These are phyloP conservation scores for Rhynchonycteris naso DNA, from an alignment of 2,797 vertebrate species.

Conservation along the genomic window DNA sequence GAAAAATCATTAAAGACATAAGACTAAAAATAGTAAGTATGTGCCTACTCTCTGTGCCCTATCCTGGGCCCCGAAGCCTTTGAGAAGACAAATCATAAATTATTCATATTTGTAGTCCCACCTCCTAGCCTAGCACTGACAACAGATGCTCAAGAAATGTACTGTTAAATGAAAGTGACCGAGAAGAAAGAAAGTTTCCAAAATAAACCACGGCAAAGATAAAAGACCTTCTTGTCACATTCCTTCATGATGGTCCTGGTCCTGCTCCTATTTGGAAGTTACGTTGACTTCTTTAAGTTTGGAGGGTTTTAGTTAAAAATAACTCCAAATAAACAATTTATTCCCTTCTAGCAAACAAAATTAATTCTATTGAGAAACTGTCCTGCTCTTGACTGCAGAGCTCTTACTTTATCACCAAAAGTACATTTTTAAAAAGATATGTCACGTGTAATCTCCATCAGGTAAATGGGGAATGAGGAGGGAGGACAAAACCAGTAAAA, in stretches of 20 bases:
- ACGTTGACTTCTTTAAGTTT: constrained; percentile 19
- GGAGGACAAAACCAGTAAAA: constrained; percentile 58
- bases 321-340: constrained; percentile 47
- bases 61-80: background rate
- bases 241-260: background rate
- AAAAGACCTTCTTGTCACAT: background rate
- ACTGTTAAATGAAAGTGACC: constrained; percentile 18
- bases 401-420: constrained; percentile 39
- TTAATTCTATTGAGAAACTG: constrained; percentile 38
- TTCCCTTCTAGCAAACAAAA: background rate
- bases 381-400: constrained; percentile 30
- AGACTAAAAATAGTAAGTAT: constrained; percentile 31
- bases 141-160: constrained; percentile 28
- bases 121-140: background rate
- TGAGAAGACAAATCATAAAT: constrained; percentile 28
- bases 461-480: constrained; percentile 37
- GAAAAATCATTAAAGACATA: constrained; percentile 30
- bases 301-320: constrained; percentile 46
- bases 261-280: background rate
- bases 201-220: constrained; percentile 33
- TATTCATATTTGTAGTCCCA: constrained; percentile 22
- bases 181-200: background rate
- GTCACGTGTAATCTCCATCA: constrained; percentile 69
- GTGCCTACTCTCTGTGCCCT: background rate
- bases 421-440: constrained; percentile 44